Conservation (phyloP, 2,113 vertebrate genomes). For the Narcine bancroftii region DNA sequence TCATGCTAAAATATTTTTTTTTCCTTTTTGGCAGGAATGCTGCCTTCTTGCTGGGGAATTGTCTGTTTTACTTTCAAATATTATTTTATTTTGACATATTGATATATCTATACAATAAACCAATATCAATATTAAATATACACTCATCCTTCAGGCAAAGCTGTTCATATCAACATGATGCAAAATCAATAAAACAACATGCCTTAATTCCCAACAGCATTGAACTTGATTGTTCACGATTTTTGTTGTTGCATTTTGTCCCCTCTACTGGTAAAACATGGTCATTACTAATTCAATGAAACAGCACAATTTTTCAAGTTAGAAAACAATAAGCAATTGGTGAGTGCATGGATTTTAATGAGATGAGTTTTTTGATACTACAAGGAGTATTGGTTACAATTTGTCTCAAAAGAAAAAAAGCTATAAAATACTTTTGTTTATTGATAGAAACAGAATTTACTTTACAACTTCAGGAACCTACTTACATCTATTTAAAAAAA, state of each 20-base stretch:
- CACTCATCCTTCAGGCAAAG: too few relatives aligned
- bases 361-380: neutral
- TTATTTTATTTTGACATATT: neutral
- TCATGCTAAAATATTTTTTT: neutral
- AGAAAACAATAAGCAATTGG: neutral
- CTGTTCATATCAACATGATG: neutral
- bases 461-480: neutral
- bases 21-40: neutral
- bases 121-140: neutral
- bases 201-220: neutral
- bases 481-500: neutral
- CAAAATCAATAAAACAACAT: neutral
- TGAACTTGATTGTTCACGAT: neutral
- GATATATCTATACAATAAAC: neutral
- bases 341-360: conserved; percentile 1
- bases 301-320: neutral
- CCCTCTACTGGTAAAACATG: neutral
- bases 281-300: neutral
- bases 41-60: neutral
- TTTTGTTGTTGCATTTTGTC: neutral
- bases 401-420: neutral
- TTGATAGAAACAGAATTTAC: neutral
- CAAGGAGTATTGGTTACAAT: neutral
- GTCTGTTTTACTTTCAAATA: conserved; percentile 1
- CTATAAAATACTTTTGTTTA: neutral